Evolutionary conservation across 2,113 vertebrate species (phyloP).

Genomic region (Aptenodytes patagonicus): DNA sequence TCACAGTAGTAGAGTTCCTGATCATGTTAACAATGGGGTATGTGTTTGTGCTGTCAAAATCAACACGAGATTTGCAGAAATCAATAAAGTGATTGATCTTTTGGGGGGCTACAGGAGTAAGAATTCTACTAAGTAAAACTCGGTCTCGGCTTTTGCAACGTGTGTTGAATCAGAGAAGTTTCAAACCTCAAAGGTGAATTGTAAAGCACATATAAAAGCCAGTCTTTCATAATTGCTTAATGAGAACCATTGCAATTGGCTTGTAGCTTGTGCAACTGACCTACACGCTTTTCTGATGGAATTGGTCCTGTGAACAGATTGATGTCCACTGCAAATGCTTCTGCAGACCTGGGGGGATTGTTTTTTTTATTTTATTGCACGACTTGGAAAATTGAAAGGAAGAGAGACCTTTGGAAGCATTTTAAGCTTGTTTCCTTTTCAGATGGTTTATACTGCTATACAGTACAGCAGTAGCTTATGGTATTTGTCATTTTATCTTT

Average conservation of each 20-base stretch:
- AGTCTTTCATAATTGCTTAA: background rate
- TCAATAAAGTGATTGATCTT: background rate
- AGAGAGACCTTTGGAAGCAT: background rate
- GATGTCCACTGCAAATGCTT: background rate
- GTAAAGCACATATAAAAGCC: background rate
- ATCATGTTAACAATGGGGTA: background rate
- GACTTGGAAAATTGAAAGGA: background rate
- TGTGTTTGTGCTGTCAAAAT: background rate
- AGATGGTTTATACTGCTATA: background rate
- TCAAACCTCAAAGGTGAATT: background rate
- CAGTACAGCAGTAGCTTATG: background rate
- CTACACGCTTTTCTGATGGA: accelerated
- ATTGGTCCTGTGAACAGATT: background rate
- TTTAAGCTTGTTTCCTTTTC: background rate
- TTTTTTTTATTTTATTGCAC: background rate
- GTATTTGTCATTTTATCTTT: conserved; percentile 55
- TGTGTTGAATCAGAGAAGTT: background rate
- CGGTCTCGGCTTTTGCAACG: accelerated
- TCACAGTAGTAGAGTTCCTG: background rate
- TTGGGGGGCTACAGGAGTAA: background rate
- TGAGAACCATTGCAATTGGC: background rate
- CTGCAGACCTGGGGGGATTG: background rate
- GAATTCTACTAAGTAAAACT: background rate
- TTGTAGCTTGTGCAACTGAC: background rate
- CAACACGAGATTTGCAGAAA: accelerated